Evolutionary conservation across 2,113 vertebrate species (phyloP).

Genomic region (Mustela nigripes): DNA sequence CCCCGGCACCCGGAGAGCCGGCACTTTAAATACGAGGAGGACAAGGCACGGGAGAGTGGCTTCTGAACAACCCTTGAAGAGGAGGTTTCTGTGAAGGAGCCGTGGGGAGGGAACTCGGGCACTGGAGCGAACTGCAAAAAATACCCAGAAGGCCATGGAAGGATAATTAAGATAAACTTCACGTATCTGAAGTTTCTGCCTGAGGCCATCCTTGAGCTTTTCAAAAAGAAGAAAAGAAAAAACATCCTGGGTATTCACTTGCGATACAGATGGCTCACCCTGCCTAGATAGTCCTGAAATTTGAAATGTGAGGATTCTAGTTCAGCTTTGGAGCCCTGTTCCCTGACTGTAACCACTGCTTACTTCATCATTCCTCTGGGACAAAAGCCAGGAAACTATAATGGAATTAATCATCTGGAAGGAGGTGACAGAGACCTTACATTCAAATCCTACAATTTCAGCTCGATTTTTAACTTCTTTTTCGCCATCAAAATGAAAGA

Average conservation of each 20-base stretch:
- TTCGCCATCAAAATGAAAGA: background rate
- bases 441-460: background rate
- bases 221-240: background rate
- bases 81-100: background rate
- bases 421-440: background rate
- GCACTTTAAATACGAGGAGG: background rate
- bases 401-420: background rate
- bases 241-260: background rate
- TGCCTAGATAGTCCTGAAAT: background rate
- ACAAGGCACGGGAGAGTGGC: background rate
- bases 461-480: background rate
- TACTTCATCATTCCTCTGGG: background rate
- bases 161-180: background rate
- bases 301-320: background rate
- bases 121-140: background rate
- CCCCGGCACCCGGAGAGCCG: background rate
- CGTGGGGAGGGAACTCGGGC: background rate
- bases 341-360: background rate
- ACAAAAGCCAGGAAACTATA: background rate
- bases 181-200: background rate
- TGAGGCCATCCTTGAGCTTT: background rate
- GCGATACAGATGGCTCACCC: background rate
- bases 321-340: background rate
- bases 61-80: background rate
- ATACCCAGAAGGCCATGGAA: background rate